phyloP scores from a whole-genome alignment of 2,797 vertebrate genomes.

The Lagodon rhomboides region DNA sequence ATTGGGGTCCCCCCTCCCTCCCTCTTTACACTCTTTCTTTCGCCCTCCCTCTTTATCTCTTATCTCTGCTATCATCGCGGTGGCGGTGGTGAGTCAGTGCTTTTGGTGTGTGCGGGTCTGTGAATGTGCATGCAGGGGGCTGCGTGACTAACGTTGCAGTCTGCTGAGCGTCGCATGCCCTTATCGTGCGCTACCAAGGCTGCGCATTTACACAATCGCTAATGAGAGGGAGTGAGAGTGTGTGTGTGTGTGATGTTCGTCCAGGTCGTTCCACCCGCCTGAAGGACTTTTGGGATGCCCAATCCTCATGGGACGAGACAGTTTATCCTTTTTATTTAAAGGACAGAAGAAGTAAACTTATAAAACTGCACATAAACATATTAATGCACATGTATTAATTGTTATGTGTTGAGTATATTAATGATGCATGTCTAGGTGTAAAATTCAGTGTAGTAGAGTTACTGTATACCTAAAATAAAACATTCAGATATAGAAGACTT shows the following conservation, averaged over 20 bases:
- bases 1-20: constrained; percentile 79
- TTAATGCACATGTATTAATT: neutral
- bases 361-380: neutral
- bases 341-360: constrained; percentile 35
- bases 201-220: constrained; percentile 98
- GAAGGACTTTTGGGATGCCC: constrained; percentile 90
- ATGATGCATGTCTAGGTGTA: no score
- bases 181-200: constrained; percentile 97
- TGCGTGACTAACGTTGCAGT: constrained; percentile 99
- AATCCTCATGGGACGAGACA: constrained; percentile 89
- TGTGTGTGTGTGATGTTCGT: constrained; percentile 81
- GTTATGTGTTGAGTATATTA: neutral
- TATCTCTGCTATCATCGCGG: constrained; percentile 90
- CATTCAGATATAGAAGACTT: neutral
- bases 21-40: constrained; percentile 68
- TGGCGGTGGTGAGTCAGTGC: constrained; percentile 73
- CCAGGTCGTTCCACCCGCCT: constrained; percentile 91
- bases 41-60: constrained; percentile 82
- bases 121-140: constrained; percentile 93
- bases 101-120: constrained; percentile 79
- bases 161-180: constrained; percentile 96
- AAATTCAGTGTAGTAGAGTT: neutral
- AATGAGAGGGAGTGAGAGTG: constrained; percentile 88
- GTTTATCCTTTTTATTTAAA: constrained; percentile 88
- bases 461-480: neutral